These are phyloP conservation scores for Argyresthia goedartella DNA, from an alignment of 2,888 invertebrate species.

Conservation along the genomic window DNA sequence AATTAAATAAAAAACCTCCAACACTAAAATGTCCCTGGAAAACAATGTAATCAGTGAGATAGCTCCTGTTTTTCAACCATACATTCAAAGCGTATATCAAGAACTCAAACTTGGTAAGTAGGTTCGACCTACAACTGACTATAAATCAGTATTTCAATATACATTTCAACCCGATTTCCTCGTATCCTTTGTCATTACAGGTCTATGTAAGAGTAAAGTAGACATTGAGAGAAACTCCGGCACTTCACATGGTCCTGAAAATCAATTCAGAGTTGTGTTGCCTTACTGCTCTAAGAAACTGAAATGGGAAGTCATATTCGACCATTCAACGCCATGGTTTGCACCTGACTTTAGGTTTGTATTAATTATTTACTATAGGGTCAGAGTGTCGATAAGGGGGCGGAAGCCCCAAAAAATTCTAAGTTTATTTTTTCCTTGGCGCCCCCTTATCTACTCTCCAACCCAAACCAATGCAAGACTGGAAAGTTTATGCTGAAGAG, in stretches of 20 bases:
- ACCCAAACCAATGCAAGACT: no score
- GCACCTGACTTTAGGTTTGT: constrained; percentile 81
- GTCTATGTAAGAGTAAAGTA: constrained; percentile 57
- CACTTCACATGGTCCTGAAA: constrained; percentile 40
- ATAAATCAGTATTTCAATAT: background rate
- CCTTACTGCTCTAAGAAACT: constrained; percentile 78
- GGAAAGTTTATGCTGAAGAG: no score
- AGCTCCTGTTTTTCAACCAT: constrained; percentile 52
- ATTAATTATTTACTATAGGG: no score
- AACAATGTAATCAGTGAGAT: constrained; percentile 42
- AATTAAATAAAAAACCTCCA: constrained; percentile 5
- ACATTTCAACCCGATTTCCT: background rate
- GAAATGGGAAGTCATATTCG: constrained; percentile 80
- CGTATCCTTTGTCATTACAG: constrained; percentile 20
- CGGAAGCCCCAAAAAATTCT: no score
- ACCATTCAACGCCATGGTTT: constrained; percentile 71
- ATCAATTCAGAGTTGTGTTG: constrained; percentile 74
- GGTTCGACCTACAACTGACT: background rate
- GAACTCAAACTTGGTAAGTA: constrained; percentile 52
- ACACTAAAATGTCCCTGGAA: constrained; percentile 31
- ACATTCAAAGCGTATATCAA: constrained; percentile 50
- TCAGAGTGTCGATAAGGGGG: no score
- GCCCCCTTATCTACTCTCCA: no score
- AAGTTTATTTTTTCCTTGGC: no score
- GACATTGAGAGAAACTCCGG: constrained; percentile 52